Conservation (phyloP, 2,113 vertebrate species). For the Silurus meridionalis region DNA sequence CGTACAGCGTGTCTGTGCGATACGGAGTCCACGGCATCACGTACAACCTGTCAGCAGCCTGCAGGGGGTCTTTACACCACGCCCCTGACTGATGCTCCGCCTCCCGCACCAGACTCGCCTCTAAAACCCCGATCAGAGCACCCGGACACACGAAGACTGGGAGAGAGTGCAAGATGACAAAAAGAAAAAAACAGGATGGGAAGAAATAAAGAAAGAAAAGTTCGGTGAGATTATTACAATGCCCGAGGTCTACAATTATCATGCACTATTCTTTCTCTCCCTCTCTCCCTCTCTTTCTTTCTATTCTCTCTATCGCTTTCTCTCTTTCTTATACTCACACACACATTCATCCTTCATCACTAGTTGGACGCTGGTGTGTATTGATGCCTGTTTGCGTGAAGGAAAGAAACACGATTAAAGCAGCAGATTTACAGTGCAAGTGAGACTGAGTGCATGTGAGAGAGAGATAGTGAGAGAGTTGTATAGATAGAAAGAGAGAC, state of each 20-base stretch:
- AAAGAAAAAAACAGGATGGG: conserved; percentile 31
- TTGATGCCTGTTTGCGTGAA: conserved; percentile 45
- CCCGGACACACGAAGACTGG: conserved; percentile 94
- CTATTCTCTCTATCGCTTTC: background rate
- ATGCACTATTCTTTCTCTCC: background rate
- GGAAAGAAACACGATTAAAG: conserved; percentile 41
- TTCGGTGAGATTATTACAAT: conserved; percentile 49
- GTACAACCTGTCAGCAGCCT: conserved; percentile 90
- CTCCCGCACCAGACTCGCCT: conserved; percentile 83
- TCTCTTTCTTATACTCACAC: conserved; percentile 6
- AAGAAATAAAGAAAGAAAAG: conserved; percentile 54
- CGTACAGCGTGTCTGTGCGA: conserved; percentile 88
- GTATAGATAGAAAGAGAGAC: background rate
- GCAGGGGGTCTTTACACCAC: conserved; percentile 94
- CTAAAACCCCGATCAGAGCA: conserved; percentile 82
- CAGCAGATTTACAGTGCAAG: conserved; percentile 30
- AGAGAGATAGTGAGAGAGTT: conserved; percentile 15
- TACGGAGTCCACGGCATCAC: conserved; percentile 96
- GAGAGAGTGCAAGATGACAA: conserved; percentile 51
- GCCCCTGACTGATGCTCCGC: conserved; percentile 91
- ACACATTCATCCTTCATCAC: conserved; percentile 23
- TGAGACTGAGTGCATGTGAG: conserved; percentile 38
- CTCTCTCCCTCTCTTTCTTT: background rate
- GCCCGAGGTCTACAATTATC: conserved; percentile 41
- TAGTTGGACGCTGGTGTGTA: conserved; percentile 24